Conservation (phyloP, 2,888 invertebrate genomes). For the Cataglyphis altisquamis region DNA sequence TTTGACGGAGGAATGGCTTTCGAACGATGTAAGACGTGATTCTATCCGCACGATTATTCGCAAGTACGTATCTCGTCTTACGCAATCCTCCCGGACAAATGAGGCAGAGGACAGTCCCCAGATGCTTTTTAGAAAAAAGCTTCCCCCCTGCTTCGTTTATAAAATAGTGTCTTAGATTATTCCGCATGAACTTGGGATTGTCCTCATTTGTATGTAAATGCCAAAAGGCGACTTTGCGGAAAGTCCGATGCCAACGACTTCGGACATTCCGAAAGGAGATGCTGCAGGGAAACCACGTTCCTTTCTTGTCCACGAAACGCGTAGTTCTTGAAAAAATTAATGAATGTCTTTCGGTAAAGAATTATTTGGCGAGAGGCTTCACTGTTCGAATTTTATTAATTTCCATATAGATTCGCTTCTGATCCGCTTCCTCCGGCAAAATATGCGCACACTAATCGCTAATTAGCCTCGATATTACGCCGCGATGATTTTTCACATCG, state of each 20-base stretch:
- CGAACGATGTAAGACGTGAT: neutral
- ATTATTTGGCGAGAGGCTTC: neutral
- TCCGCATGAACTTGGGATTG: neutral
- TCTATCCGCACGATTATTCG: neutral
- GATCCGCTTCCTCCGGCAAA: constrained; percentile 2
- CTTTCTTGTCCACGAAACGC: neutral
- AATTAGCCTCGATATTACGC: constrained; percentile 35
- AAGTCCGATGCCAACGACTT: neutral
- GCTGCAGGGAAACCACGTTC: neutral
- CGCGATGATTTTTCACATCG: constrained; percentile 50
- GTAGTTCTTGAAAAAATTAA: neutral
- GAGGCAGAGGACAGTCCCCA: neutral
- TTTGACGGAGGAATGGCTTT: constrained; percentile 16
- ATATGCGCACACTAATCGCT: constrained; percentile 46
- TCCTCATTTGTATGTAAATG: neutral
- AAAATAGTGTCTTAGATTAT: neutral
- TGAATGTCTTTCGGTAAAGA: neutral
- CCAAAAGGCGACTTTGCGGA: neutral
- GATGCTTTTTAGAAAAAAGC: neutral
- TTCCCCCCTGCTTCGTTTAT: neutral
- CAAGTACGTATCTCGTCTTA: constrained; percentile 11
- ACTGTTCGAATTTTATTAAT: constrained; percentile 7
- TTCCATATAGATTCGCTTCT: constrained; percentile 18
- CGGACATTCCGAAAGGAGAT: neutral
- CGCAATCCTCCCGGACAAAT: neutral